Evolutionary conservation across 2,797 vertebrate genomes (phyloP), one percentile per base, ranked within the genome.

Genomic region (Tympanoctomys barrerae): DNA sequence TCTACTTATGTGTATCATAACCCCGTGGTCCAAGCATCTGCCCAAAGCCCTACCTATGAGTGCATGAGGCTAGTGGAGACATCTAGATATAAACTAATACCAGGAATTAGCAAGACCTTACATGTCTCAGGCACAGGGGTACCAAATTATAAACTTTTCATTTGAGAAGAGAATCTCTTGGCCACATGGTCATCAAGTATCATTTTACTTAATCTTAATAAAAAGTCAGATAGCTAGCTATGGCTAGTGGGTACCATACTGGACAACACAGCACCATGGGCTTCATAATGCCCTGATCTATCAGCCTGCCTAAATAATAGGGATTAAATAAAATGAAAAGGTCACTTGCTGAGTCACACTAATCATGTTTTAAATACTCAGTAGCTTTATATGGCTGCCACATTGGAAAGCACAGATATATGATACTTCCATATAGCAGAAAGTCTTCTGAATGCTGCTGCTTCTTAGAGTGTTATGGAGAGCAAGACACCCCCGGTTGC

Each of bases 371-470:
- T 61, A 39, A 26, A 31, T 11, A 46, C 61, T 42, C 68, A 36
- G 39, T 2, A 7, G 49, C 6, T 33, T n/a, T 52, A 1, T 5
- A 7, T 52, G 64, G 59, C 33, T 31, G 13, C 46, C 59, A 13
- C 19, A 7, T 0, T 31, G 54, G 42, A 9, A 1, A 10, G 54
- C 3, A 3, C 36, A 59, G 16, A 5, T 61, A 8, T 24, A 3
- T 49, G 7, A 1, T 13, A 42, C 10, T 18, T 42, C n/a, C 54
- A 39, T 26, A 3, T 52, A 21, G 24, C 75, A n/a, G 62, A 42
- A 71, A n/a, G 79, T 79, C 18, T 57, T 14, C 0, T 13, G 12
- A 10, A 8, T 7, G 12, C 36, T 6, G 18, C 4, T n/a, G 33
- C 42, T 62, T 42, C 79, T n/a, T 11, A 5, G 52, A 16, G 31